A percentile compares a stretch with the other conserved stretches of the same genome.
phyloP scores from a whole-genome alignment of 1,140 invertebrate species.

The Drosophila obscura region DNA sequence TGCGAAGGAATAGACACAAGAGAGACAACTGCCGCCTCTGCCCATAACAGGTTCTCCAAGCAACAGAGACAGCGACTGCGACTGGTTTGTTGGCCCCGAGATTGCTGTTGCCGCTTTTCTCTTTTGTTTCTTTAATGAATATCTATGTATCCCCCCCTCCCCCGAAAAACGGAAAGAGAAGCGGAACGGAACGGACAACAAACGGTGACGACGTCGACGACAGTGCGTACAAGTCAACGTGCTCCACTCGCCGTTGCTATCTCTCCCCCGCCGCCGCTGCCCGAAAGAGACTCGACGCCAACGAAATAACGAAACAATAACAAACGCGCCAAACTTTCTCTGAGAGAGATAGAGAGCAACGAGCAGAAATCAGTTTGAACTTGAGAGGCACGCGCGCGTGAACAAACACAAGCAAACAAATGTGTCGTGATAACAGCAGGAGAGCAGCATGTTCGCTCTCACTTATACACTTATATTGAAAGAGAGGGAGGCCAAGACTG shows the following conservation, averaged over 20 bases:
- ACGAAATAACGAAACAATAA: conserved; percentile 81
- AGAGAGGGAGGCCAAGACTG: background rate
- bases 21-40: too few relatives aligned
- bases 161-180: conserved; percentile 20
- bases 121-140: conserved; percentile 82
- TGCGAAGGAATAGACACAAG: too few relatives aligned
- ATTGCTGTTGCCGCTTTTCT: conserved; percentile 43
- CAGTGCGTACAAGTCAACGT: conserved; percentile 68
- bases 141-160: conserved; percentile 6
- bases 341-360: conserved; percentile 44
- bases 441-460: conserved; percentile 24
- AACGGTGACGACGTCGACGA: conserved; percentile 39
- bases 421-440: conserved; percentile 73
- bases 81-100: conserved; percentile 62
- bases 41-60: background rate
- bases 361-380: conserved; percentile 54
- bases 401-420: conserved; percentile 72
- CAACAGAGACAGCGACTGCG: conserved; percentile 10
- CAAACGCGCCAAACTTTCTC: conserved; percentile 81
- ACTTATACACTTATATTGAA: conserved; percentile 7
- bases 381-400: conserved; percentile 80
- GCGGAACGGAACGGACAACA: conserved; percentile 42
- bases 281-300: conserved; percentile 57
- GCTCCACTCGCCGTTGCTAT: conserved; percentile 45
- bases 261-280: conserved; percentile 13